Evolutionary conservation across 2,888 invertebrate genomes (phyloP).

Genomic region (Hyalella azteca): DNA sequence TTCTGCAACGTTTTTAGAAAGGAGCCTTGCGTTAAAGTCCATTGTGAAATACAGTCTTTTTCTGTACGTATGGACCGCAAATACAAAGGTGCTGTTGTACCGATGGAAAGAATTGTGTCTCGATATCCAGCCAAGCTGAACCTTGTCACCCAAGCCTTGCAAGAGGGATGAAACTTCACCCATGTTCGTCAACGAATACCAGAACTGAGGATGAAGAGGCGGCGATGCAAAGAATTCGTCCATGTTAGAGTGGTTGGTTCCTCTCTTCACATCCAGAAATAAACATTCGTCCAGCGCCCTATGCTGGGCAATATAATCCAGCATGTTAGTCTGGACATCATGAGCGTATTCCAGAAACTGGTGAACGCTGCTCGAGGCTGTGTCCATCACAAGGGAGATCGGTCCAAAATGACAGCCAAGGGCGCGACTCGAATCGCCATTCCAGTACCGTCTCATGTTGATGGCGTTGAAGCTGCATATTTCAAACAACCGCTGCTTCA

Average conservation of each 20-base stretch:
- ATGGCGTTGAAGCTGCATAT: not conserved
- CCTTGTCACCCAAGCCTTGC: not conserved
- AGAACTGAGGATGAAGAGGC: not conserved
- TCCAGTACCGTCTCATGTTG: conserved; percentile 7
- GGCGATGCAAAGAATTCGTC: conserved; percentile 1
- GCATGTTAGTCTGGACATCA: conserved; percentile 19
- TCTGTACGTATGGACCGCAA: conserved; percentile 3
- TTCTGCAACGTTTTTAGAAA: not conserved
- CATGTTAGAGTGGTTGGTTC: conserved; percentile 15
- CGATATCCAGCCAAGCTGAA: not conserved
- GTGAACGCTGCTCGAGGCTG: not conserved
- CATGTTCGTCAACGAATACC: conserved; percentile 3
- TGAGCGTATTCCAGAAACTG: conserved; percentile 16
- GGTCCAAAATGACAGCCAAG: not conserved
- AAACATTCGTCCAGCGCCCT: not conserved
- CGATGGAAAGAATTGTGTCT: conserved; percentile 1
- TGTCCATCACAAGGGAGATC: not conserved
- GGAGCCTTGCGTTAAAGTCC: not conserved
- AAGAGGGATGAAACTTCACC: not conserved
- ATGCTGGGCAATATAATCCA: not conserved
- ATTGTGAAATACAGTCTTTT: not conserved
- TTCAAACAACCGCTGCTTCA: not conserved
- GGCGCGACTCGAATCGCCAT: not conserved
- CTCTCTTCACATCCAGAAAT: not conserved
- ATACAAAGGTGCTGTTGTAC: not conserved